Percentiles rank a stretch among this genome's conserved stretches.
Evolutionary conservation across 2,797 vertebrate species (phyloP).

Genomic region (Kryptolebias ocellatus): DNA sequence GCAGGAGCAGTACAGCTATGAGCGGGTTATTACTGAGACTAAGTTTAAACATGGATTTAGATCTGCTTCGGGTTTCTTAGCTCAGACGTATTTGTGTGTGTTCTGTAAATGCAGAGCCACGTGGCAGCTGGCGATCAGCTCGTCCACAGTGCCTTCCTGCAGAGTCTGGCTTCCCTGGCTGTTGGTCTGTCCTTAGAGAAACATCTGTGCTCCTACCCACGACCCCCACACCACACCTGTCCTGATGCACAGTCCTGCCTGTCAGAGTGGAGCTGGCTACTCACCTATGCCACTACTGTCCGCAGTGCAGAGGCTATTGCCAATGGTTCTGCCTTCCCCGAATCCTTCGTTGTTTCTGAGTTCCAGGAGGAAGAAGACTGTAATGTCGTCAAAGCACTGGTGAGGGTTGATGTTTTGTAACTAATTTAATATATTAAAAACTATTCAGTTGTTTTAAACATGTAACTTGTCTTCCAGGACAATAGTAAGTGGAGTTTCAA

Average conservation of each 20-base stretch:
- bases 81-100: background rate
- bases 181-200: conserved; percentile 82
- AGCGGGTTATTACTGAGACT: conserved; percentile 62
- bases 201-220: conserved; percentile 75
- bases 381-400: conserved; percentile 73
- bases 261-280: conserved; percentile 84
- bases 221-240: conserved; percentile 76
- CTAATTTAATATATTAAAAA: background rate
- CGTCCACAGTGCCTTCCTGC: conserved; percentile 85
- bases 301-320: conserved; percentile 85
- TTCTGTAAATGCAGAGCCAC: conserved; percentile 70
- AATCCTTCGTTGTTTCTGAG: conserved; percentile 78
- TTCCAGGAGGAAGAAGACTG: conserved; percentile 64
- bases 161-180: conserved; percentile 81
- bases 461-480: conserved; percentile 71
- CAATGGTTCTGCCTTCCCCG: conserved; percentile 80
- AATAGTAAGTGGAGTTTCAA: conserved; percentile 87
- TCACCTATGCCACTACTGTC: conserved; percentile 80
- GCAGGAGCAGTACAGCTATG: conserved; percentile 84
- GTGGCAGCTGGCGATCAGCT: conserved; percentile 84
- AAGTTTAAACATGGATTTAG: background rate
- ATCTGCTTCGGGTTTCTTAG: background rate
- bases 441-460: background rate
- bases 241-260: conserved; percentile 57
- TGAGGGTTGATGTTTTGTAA: conserved; percentile 48